phyloP scores from a whole-genome alignment of 2,113 vertebrate genomes.

The Phalacrocorax pelagicus region DNA sequence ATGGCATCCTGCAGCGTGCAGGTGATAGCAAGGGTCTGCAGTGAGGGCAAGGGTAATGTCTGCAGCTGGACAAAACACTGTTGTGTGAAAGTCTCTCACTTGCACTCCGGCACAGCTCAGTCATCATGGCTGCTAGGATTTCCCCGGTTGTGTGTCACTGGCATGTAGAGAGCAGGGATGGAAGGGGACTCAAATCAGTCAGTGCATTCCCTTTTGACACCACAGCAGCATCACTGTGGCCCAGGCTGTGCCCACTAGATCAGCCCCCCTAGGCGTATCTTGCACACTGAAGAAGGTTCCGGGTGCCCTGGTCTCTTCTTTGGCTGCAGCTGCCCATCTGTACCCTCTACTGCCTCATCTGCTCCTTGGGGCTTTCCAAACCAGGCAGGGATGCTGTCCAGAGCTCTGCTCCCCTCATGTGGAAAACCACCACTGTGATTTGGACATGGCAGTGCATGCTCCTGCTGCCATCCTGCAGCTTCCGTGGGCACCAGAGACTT shows the following conservation, averaged over 20 bases:
- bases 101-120: not conserved
- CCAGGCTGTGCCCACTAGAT: not conserved
- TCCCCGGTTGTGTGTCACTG: not conserved
- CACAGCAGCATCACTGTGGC: not conserved
- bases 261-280: not conserved
- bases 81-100: not conserved
- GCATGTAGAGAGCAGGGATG: not conserved
- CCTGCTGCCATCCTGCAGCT: fast-evolving
- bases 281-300: not conserved
- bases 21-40: not conserved
- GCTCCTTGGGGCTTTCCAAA: not conserved
- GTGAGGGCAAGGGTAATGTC: fast-evolving
- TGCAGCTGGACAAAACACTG: not conserved
- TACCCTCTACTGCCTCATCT: not conserved
- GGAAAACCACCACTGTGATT: not conserved
- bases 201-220: not conserved
- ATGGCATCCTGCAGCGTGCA: fast-evolving
- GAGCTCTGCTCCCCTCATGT: not conserved
- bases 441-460: fast-evolving
- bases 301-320: not conserved
- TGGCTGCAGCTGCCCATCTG: not conserved
- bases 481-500: not conserved
- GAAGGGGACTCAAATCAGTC: not conserved
- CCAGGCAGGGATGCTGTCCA: not conserved
- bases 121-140: not conserved